These are phyloP conservation scores for Cosmorhoe ocellata DNA, from an alignment of 2,888 invertebrate genomes.

Conservation along the genomic window DNA sequence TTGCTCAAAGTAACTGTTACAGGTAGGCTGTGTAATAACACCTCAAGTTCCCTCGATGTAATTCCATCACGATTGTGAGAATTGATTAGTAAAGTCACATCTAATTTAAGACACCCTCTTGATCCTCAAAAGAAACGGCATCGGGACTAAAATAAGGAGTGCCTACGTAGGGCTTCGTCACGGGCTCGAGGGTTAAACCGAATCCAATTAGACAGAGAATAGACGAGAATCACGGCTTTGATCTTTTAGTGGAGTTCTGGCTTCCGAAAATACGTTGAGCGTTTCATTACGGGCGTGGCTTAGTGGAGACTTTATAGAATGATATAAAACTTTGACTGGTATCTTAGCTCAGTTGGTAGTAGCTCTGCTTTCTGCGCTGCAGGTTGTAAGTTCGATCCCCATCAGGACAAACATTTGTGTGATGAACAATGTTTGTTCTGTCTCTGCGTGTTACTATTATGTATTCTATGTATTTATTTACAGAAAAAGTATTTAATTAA, in stretches of 20 bases:
- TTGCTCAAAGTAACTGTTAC: too few relatives aligned
- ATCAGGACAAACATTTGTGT: too few relatives aligned
- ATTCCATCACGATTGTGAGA: neutral
- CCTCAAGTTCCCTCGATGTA: neutral
- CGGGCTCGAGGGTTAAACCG: conserved; percentile 14
- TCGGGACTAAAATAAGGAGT: conserved; percentile 16
- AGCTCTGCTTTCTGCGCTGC: too few relatives aligned
- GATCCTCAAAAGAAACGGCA: conserved; percentile 10
- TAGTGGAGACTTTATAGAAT: too few relatives aligned
- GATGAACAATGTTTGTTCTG: too few relatives aligned
- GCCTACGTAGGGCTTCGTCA: conserved; percentile 11
- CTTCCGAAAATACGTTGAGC: neutral
- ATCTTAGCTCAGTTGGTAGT: too few relatives aligned
- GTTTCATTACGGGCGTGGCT: neutral
- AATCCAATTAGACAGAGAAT: conserved; percentile 24
- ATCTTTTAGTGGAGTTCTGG: conserved; percentile 6
- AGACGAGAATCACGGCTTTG: conserved; percentile 20
- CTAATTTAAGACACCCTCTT: neutral
- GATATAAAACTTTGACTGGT: too few relatives aligned
- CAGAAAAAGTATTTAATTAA: too few relatives aligned
- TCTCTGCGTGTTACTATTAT: too few relatives aligned
- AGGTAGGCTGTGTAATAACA: neutral
- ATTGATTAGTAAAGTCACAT: conserved; percentile 6
- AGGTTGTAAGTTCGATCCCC: too few relatives aligned
- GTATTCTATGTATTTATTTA: too few relatives aligned